A percentile compares a stretch with the other conserved stretches of the same genome.
phyloP scores from a whole-genome alignment of 2,113 vertebrate genomes.

The Tenebrosternarchus preto region DNA sequence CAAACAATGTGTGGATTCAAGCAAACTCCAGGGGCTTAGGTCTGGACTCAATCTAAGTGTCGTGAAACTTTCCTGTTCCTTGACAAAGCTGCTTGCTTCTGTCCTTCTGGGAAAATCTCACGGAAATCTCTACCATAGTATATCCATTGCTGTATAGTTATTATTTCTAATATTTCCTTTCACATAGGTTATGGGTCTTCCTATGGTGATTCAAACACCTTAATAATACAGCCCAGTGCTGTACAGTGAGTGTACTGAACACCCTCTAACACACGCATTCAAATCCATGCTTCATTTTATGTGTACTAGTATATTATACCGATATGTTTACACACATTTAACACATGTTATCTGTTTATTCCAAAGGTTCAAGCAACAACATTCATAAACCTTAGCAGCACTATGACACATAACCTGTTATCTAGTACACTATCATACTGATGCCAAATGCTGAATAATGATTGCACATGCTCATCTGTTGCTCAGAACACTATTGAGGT shows the following conservation, averaged over 20 bases:
- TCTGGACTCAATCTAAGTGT: slow-evolving; percentile 47
- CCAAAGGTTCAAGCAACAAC: slow-evolving; percentile 49
- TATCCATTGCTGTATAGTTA: slow-evolving; percentile 5
- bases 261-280: slow-evolving; percentile 8
- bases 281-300: slow-evolving; percentile 53
- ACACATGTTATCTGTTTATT: slow-evolving; percentile 53
- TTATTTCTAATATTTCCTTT: slow-evolving; percentile 32
- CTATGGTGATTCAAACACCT: slow-evolving; percentile 5
- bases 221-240: background rate
- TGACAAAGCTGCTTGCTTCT: slow-evolving; percentile 34
- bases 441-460: slow-evolving; percentile 46
- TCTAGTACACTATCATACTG: slow-evolving; percentile 12
- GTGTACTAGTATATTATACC: slow-evolving; percentile 42
- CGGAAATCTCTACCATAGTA: slow-evolving; percentile 17
- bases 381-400: slow-evolving; percentile 24
- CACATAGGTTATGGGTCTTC: background rate
- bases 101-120: slow-evolving; percentile 13
- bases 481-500: slow-evolving; percentile 26
- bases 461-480: slow-evolving; percentile 42
- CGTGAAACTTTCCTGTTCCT: slow-evolving; percentile 46
- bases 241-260: slow-evolving; percentile 17
- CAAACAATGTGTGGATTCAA: slow-evolving; percentile 48
- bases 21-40: slow-evolving; percentile 25
- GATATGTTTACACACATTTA: slow-evolving; percentile 21
- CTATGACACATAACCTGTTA: slow-evolving; percentile 31